Evolutionary conservation across 2,113 vertebrate species (phyloP).

Genomic region (Equus quagga): DNA sequence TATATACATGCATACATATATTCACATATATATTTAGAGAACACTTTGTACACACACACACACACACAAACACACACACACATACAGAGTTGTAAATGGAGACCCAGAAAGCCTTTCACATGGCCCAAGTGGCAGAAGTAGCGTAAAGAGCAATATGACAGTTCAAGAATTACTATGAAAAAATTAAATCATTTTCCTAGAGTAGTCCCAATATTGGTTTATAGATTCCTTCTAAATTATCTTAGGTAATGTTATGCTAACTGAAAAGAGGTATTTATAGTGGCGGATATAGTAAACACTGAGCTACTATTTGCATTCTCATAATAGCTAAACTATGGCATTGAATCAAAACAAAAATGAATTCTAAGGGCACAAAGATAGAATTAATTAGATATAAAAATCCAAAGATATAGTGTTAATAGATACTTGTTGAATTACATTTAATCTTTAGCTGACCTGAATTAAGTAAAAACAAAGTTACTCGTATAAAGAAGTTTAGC

Average conservation of each 20-base stretch:
- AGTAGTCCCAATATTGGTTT: neutral
- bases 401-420: neutral
- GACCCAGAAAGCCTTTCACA: neutral
- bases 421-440: neutral
- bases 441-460: neutral
- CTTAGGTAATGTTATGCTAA: neutral
- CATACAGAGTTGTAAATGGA: neutral
- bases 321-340: neutral
- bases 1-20: no score
- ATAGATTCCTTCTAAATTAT: neutral
- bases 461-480: neutral
- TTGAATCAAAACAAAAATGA: constrained; percentile 13
- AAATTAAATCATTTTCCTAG: neutral
- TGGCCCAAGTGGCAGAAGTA: neutral
- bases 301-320: neutral
- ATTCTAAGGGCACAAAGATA: neutral
- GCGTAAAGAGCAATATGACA: neutral
- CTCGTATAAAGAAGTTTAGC: neutral
- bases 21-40: neutral
- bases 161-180: neutral
- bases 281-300: neutral
- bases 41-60: neutral
- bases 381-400: neutral
- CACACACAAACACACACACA: neutral
- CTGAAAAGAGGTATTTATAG: neutral